Conservation (phyloP, 1,140 invertebrate genomes). For the Zophobas morio region DNA sequence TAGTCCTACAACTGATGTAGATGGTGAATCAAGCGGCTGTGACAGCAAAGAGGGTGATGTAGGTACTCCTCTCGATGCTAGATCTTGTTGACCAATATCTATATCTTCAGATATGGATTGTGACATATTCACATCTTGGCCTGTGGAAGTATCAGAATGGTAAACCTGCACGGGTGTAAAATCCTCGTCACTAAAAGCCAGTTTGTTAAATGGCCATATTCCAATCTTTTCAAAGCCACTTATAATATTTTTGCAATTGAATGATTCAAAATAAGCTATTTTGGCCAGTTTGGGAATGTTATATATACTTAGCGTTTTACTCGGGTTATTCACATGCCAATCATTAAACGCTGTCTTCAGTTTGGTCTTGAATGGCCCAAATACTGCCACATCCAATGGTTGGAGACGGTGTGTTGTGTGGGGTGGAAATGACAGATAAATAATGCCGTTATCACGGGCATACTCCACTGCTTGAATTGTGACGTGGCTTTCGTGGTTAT, state of each 20-base stretch:
- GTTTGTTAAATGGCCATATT: constrained; percentile 49
- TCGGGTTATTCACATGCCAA: constrained; percentile 59
- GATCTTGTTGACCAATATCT: too few species aligned
- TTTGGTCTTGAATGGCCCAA: constrained; percentile 62
- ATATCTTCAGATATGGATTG: neutral
- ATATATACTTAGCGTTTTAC: constrained; percentile 63
- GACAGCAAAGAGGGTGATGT: too few species aligned
- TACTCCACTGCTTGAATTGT: constrained; percentile 58
- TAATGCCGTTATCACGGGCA: constrained; percentile 62
- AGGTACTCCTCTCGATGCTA: too few species aligned
- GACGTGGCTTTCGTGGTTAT: constrained; percentile 50
- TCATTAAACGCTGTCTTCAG: constrained; percentile 66
- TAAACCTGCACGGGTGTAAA: constrained; percentile 45
- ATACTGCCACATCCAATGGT: constrained; percentile 65
- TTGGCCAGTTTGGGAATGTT: constrained; percentile 58
- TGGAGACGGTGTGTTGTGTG: constrained; percentile 67
- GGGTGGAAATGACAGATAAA: constrained; percentile 63
- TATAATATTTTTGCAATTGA: constrained; percentile 55
- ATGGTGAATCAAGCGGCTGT: neutral
- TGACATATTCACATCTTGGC: neutral
- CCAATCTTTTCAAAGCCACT: constrained; percentile 50
- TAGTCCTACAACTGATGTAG: neutral
- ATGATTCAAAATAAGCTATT: constrained; percentile 52
- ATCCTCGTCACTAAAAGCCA: constrained; percentile 51
- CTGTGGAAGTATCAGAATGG: constrained; percentile 11